Evolutionary conservation across 2,113 vertebrate genomes (phyloP).

Genomic region (zebrafish (Danio rerio)): GRCz12tu NC_133178.1:16196501-16197000

Average conservation of each 20-base stretch:
- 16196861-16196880: not conserved
- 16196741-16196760: slow-evolving; percentile 71
- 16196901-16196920: not conserved
- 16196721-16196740: slow-evolving; percentile 76
- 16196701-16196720: slow-evolving; percentile 87
- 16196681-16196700: slow-evolving; percentile 90
- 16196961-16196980: not conserved
- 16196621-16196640: slow-evolving; percentile 87
- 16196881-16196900: slow-evolving; percentile 29
- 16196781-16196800: slow-evolving; percentile 80
- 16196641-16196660: slow-evolving; percentile 87
- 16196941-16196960: not conserved
- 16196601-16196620: not conserved
- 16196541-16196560: too few species aligned
- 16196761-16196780: slow-evolving; percentile 65
- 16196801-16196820: slow-evolving; percentile 67
- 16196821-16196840: slow-evolving; percentile 71
- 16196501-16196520: too few species aligned
- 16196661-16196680: slow-evolving; percentile 87
- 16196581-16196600: too few species aligned
- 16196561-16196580: too few species aligned
- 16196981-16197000: not conserved
- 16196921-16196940: not conserved
- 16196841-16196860: too few species aligned
- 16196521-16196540: too few species aligned